Evolutionary conservation across 2,888 invertebrate genomes (phyloP), one percentile per base, ranked within the genome.

Genomic region (Aquatica leii): DNA sequence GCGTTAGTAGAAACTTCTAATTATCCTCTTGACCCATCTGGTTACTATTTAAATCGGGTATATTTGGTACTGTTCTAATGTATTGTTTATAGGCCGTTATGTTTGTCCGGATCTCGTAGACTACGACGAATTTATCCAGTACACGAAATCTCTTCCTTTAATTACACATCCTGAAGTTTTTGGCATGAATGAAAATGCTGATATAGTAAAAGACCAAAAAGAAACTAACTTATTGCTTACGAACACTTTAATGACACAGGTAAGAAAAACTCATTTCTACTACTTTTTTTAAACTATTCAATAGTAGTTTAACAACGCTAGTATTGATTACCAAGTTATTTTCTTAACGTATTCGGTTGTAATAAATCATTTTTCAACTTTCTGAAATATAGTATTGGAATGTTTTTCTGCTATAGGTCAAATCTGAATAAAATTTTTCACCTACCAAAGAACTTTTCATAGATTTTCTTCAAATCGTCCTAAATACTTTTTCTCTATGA

Each of bases 131-230:
- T 93, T 88, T 78, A 79, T 92, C 55, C 78, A 80, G 14, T 92
- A 89, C 74, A 88, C 90, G 0, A 87, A 83, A 17, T 85, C 87
- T 21, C 80, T 97, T 71, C 96, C 96, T 0, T 83, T 89, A 59
- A 88, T 88, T 20, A 90, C 95, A 12, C 86, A 89, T 58, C 96
- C 97, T 0, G 88, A 89, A 65, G 92, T 97, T 40, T 97, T 96
- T 81, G 97, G 97, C 9, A 93, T 97, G 87, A 91, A 97, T 80
- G 88, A 93, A 62, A 97, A 97, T 82, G 96, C 95, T 0, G 95
- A 96, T 76, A 94, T 97, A 74, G 90, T 93, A 74, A 94, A 95
- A 79, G 95, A 97, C 80, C 91, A 94, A 80, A 89, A 92, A 73
- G 96, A 97, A 78, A 93, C 94, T 0, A 87, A 88, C 71, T 86